phyloP scores from a whole-genome alignment of 1,140 invertebrate species.

The Stenopsyche tienmushanensis region DNA sequence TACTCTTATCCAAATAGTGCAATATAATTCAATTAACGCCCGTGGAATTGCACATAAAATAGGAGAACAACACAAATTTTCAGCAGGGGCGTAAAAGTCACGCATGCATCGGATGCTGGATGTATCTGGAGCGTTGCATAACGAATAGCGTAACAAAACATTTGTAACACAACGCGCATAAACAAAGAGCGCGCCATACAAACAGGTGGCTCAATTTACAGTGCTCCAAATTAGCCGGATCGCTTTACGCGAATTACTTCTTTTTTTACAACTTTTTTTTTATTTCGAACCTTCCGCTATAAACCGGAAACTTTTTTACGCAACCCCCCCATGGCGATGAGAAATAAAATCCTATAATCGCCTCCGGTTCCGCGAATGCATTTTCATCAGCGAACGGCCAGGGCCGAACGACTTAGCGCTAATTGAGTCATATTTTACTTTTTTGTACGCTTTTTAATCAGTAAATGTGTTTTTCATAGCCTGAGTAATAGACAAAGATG shows the following conservation, averaged over 20 bases:
- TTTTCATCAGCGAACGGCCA: background rate
- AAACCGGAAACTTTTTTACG: background rate
- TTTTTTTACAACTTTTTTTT: conserved; percentile 24
- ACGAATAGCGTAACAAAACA: conserved; percentile 28
- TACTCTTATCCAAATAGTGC: too few species aligned
- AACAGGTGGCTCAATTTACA: conserved; percentile 14
- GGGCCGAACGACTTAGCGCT: too few species aligned
- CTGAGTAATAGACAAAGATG: too few species aligned
- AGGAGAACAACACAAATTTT: too few species aligned
- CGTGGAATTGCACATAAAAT: too few species aligned
- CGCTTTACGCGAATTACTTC: conserved; percentile 27
- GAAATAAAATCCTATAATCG: background rate
- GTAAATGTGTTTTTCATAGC: too few species aligned
- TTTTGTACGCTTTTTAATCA: too few species aligned
- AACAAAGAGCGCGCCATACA: conserved; percentile 8
- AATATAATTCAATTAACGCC: too few species aligned
- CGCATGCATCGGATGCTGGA: too few species aligned
- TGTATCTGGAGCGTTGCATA: conserved; percentile 16
- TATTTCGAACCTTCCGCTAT: background rate
- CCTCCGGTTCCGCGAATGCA: background rate
- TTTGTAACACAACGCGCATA: conserved; percentile 28
- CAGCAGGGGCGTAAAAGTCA: too few species aligned
- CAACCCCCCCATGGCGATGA: too few species aligned
- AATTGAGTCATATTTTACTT: too few species aligned
- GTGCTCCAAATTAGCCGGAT: conserved; percentile 19